Percentiles rank a stretch among this genome's conserved stretches.
Conservation (phyloP, 2,113 vertebrate genomes). For the Ceuthmochares aereus region DNA sequence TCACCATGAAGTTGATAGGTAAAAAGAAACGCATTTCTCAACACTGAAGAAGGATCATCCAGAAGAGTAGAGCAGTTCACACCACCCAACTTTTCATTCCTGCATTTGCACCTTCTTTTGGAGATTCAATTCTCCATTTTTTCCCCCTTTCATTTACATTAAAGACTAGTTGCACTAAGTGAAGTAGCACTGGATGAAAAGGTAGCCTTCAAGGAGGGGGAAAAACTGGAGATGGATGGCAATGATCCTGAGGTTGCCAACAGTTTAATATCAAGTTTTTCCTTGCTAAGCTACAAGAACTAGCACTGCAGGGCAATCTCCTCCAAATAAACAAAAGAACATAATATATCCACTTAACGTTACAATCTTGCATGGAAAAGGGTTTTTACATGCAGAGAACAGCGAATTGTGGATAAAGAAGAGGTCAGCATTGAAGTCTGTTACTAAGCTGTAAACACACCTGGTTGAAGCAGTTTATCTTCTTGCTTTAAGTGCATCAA, state of each 20-base stretch:
- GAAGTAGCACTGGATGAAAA: not conserved
- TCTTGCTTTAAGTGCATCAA: not conserved
- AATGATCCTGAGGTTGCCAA: not conserved
- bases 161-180: not conserved
- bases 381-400: not conserved
- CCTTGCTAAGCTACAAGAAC: not conserved
- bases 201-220: not conserved
- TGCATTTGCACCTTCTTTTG: not conserved
- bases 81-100: not conserved
- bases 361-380: not conserved
- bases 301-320: not conserved
- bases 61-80: not conserved
- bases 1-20: not conserved
- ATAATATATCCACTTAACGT: not conserved
- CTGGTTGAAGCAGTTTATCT: not conserved
- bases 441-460: not conserved
- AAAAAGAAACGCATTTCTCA: not conserved
- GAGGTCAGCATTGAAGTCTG: not conserved
- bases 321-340: not conserved
- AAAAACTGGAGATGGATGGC: not conserved
- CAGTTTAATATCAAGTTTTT: not conserved
- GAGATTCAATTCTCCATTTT: not conserved
- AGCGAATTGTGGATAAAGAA: not conserved
- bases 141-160: not conserved
- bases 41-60: not conserved